Percentiles rank a stretch among this genome's conserved stretches.
phyloP scores from a whole-genome alignment of 2,888 invertebrate genomes.

The Acanthoscelides obtectus region DNA sequence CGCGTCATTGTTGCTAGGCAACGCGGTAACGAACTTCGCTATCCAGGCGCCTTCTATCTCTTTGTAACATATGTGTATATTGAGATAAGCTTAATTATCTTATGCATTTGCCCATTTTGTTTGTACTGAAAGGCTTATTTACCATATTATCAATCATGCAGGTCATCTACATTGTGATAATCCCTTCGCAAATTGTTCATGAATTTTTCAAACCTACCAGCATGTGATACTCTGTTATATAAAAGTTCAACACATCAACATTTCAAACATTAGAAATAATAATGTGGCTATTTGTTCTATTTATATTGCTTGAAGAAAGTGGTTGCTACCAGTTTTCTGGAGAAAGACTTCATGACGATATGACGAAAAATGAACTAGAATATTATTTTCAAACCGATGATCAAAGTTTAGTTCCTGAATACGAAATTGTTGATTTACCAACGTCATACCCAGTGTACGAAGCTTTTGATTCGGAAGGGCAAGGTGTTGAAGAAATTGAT shows the following conservation, averaged over 20 bases:
- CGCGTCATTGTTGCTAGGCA: too few species aligned
- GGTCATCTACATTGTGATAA: not conserved
- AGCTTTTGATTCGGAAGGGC: constrained; percentile 33
- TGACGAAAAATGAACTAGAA: constrained; percentile 46
- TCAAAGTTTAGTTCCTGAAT: constrained; percentile 49
- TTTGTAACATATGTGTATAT: too few species aligned
- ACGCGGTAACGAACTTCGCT: too few species aligned
- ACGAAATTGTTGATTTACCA: constrained; percentile 60
- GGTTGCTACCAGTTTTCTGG: constrained; percentile 5
- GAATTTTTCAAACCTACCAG: not conserved
- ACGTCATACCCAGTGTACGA: constrained; percentile 35
- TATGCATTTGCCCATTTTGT: not conserved
- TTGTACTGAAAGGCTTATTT: not conserved
- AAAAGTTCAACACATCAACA: constrained; percentile 4
- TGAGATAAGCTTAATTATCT: too few species aligned
- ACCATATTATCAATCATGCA: not conserved
- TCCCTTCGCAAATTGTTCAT: not conserved
- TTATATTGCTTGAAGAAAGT: constrained; percentile 3
- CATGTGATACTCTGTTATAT: constrained; percentile 1
- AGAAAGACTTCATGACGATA: constrained; percentile 40
- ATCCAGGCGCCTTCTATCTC: too few species aligned
- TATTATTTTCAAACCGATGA: constrained; percentile 45
- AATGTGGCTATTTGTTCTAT: constrained; percentile 1
- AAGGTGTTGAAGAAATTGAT: constrained; percentile 47
- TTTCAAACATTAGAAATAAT: not conserved